phyloP scores from a whole-genome alignment of 2,797 vertebrate species.

The Dendrocincla fuliginosa region DNA sequence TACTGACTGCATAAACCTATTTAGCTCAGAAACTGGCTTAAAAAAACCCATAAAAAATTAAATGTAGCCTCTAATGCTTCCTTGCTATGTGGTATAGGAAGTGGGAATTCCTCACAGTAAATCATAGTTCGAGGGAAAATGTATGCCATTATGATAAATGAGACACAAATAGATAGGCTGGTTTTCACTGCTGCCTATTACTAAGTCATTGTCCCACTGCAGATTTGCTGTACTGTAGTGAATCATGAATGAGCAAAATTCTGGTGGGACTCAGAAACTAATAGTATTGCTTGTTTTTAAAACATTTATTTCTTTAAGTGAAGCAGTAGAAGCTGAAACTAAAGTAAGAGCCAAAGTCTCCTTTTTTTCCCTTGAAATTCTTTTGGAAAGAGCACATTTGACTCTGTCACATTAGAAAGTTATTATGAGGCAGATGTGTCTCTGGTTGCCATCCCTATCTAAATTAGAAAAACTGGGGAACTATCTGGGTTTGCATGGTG shows the following conservation, averaged over 20 bases:
- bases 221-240: not conserved
- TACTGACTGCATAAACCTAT: not conserved
- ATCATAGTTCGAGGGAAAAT: slow-evolving; percentile 13
- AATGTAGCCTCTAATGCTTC: slow-evolving; percentile 6
- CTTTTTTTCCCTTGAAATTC: not conserved
- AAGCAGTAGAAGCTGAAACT: not conserved
- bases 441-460: not conserved
- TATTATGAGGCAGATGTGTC: not conserved
- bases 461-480: not conserved
- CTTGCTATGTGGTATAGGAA: not conserved
- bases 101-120: slow-evolving; percentile 6
- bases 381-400: not conserved
- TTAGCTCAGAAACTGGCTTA: not conserved
- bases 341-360: not conserved
- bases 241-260: not conserved
- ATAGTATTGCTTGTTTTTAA: not conserved
- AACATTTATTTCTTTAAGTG: not conserved
- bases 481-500: not conserved
- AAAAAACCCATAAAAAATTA: not conserved
- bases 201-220: not conserved
- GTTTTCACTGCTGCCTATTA: not conserved
- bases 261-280: not conserved
- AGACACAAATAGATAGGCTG: not conserved
- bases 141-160: not conserved
- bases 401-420: not conserved